These are phyloP conservation scores for Ophion ellenae DNA, from an alignment of 2,888 invertebrate genomes.

Conservation along the genomic window DNA sequence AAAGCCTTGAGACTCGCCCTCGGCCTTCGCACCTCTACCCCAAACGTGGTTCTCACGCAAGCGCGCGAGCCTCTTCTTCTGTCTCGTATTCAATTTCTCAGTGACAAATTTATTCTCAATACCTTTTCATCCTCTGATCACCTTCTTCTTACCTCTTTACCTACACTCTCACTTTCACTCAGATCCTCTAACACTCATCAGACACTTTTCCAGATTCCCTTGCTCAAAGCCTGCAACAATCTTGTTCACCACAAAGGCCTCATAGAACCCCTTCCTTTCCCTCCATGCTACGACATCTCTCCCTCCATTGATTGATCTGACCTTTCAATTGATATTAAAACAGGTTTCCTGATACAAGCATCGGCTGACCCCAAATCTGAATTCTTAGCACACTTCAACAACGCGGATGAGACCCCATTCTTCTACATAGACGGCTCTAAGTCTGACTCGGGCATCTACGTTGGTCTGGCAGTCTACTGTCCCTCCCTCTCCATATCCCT, in stretches of 20 bases:
- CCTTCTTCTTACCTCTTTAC: neutral
- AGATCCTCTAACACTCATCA: too few species aligned
- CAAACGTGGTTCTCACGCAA: neutral
- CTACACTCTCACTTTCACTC: too few species aligned
- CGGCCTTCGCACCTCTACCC: too few species aligned
- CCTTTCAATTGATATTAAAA: neutral
- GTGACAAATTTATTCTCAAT: neutral
- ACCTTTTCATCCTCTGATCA: neutral
- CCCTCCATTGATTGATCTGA: neutral
- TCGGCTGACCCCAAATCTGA: neutral
- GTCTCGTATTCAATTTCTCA: neutral
- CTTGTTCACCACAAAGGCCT: neutral
- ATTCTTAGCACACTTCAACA: neutral
- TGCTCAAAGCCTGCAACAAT: neutral
- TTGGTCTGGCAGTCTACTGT: neutral
- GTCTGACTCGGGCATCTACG: neutral
- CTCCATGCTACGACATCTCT: neutral
- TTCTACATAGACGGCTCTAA: slow-evolving; percentile 65
- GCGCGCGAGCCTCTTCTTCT: slow-evolving; percentile 10
- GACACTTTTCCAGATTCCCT: neutral
- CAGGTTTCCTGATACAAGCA: neutral
- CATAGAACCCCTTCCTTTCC: slow-evolving; percentile 2
- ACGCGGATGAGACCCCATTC: neutral
- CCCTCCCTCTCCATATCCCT: too few species aligned
- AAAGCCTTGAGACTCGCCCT: too few species aligned